Evolutionary conservation across 1,140 invertebrate genomes (phyloP), one percentile per base, ranked within the genome.

Genomic region (Caenorhabditis tropicalis): DNA sequence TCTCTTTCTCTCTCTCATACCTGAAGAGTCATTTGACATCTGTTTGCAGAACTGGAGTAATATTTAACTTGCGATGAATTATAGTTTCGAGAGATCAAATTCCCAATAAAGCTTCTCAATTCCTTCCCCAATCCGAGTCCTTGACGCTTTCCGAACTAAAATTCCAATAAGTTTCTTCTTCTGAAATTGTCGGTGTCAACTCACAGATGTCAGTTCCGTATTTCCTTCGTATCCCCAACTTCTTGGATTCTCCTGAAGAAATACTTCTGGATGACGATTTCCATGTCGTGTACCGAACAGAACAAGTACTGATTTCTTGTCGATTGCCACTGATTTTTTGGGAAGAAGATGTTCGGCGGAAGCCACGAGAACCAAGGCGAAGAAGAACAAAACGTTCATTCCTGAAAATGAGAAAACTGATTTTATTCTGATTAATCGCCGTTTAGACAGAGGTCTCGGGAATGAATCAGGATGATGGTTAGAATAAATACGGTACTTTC

Each of bases 11-110:
- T 16, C 9, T 7, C n/a, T 46, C 51, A 36, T 79, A 87, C 86
- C 81, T 88, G 87, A 29, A 88, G 86, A n/a, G 87, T 87, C 87
- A 88, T 88, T 60, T 87, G 87, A 49, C 80, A 86, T 70, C 87
- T 81, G 65, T 85, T 86, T 27, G 87, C 87, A 48, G 80, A 83
- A 27, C 81, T 84, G 16, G 84, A 81, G 46, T 81, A 88, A 48
- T 86, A 87, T 48, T 87, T 87, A 12, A 81, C 87, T 53, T 87
- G 58, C 9, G 84, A 56, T 39, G 86, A 31, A 24, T 86, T 74
- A 48, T 81, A 88, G 70, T 87, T 88, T 27, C 58, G 33, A 27
- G 53, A 56, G 29, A 88, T 65, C 33, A 87, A 65, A 12, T 81
- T 51, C 36, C 60, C 80, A 29, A 86, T 70, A 49, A 87, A 87